Evolutionary conservation across 2,113 vertebrate species (phyloP).

Genomic region (Sprattus sprattus): DNA sequence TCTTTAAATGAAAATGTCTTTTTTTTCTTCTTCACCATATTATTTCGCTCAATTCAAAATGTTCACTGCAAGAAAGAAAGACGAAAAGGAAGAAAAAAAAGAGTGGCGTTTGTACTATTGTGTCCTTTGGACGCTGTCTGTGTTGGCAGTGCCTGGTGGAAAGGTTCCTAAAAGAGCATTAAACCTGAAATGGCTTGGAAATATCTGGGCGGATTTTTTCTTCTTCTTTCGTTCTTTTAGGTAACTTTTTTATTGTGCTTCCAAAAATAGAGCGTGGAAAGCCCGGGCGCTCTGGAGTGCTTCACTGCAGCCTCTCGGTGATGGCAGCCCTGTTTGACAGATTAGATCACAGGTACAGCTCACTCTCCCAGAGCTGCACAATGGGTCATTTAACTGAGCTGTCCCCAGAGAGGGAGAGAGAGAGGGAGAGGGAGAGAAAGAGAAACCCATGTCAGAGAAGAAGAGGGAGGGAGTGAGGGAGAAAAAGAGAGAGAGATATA

Average conservation of each 20-base stretch:
- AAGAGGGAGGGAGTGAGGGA: background rate
- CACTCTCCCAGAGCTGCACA: background rate
- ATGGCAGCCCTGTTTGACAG: conserved; percentile 29
- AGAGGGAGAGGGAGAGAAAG: background rate
- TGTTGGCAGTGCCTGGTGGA: conserved; percentile 61
- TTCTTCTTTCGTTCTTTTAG: conserved; percentile 43
- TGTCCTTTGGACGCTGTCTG: conserved; percentile 66
- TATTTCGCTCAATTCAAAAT: conserved; percentile 46
- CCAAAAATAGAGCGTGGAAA: conserved; percentile 65
- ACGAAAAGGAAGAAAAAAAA: background rate
- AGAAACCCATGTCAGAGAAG: too few species aligned
- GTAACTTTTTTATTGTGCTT: conserved; percentile 60
- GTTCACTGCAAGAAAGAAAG: conserved; percentile 18
- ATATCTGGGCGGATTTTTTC: conserved; percentile 42
- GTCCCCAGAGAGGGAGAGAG: background rate
- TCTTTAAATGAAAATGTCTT: conserved; percentile 66
- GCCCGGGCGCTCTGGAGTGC: conserved; percentile 32
- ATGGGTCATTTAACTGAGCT: conserved; percentile 25
- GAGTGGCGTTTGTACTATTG: conserved; percentile 61
- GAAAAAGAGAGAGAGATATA: background rate
- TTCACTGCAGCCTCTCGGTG: conserved; percentile 7
- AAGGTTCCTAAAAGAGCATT: conserved; percentile 63
- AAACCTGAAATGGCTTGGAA: conserved; percentile 66
- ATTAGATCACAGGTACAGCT: conserved; percentile 27
- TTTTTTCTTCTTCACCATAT: background rate